phyloP scores from a whole-genome alignment of 2,113 vertebrate genomes.

The Esox niger region DNA sequence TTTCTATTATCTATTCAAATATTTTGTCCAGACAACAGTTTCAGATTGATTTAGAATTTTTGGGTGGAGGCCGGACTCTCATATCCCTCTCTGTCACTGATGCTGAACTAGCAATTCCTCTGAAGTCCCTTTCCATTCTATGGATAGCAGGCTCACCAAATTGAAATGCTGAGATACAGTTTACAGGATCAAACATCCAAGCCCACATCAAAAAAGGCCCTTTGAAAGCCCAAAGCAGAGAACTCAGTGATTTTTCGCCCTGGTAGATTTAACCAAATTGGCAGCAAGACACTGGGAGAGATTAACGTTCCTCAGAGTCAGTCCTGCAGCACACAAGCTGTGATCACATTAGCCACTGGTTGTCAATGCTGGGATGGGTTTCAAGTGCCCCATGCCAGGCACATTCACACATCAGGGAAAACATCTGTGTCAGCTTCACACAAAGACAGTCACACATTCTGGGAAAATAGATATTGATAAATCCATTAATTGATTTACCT shows the following conservation, averaged over 20 bases:
- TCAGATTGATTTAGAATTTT: conserved; percentile 1
- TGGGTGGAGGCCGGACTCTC: background rate
- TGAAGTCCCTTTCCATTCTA: conserved; percentile 1
- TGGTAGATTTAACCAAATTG: conserved; percentile 62
- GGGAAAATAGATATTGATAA: background rate
- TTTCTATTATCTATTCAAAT: conserved; percentile 3
- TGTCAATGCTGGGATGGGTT: conserved; percentile 49
- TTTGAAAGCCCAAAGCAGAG: conserved; percentile 54
- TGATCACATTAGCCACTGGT: conserved; percentile 9
- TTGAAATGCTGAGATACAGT: conserved; percentile 33
- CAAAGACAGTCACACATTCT: background rate
- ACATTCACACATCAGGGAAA: conserved; percentile 41
- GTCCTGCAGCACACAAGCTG: conserved; percentile 60
- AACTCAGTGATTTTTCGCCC: conserved; percentile 54
- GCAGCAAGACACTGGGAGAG: conserved; percentile 50
- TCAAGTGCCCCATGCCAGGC: conserved; percentile 20
- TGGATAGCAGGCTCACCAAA: conserved; percentile 23
- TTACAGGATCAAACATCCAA: conserved; percentile 39
- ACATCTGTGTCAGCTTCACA: conserved; percentile 7
- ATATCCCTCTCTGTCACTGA: background rate
- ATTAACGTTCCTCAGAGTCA: conserved; percentile 55
- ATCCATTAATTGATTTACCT: background rate
- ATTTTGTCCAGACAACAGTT: background rate
- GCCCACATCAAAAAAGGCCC: conserved; percentile 52
- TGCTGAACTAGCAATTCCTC: background rate